Percentiles rank a stretch among this genome's conserved stretches.
Evolutionary conservation across 2,888 invertebrate genomes (phyloP).

Genomic region (Cryptophagus acutangulus): DNA sequence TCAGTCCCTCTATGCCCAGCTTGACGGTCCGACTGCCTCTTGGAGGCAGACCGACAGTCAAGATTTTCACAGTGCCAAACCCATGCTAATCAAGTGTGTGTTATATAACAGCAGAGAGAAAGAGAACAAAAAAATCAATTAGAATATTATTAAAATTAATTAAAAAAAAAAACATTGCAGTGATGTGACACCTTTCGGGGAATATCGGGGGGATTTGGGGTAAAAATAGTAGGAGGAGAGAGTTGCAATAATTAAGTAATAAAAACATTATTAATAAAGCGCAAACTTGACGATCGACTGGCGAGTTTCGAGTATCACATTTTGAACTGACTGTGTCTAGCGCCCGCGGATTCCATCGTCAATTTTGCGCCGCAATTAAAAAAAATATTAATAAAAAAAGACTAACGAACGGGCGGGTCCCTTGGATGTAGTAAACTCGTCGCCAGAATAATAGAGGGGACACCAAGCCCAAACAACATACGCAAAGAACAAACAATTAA

Average conservation of each 20-base stretch:
- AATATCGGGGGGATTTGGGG: too few species aligned
- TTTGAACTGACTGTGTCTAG: too few species aligned
- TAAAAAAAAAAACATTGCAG: slow-evolving; percentile 32
- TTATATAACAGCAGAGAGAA: slow-evolving; percentile 23
- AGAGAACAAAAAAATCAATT: slow-evolving; percentile 24
- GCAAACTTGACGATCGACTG: slow-evolving; percentile 28
- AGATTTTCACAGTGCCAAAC: slow-evolving; percentile 41
- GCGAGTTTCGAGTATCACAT: too few species aligned
- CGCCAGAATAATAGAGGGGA: slow-evolving; percentile 45
- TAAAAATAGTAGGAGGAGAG: too few species aligned
- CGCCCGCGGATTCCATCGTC: too few species aligned
- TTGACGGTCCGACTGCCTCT: slow-evolving; percentile 26
- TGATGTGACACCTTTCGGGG: slow-evolving; percentile 42
- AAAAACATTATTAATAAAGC: slow-evolving; percentile 40
- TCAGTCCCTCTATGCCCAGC: slow-evolving; percentile 41
- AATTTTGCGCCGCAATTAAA: too few species aligned
- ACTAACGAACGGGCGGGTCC: slow-evolving; percentile 39
- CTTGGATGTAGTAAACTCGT: slow-evolving; percentile 36
- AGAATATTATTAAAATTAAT: too few species aligned
- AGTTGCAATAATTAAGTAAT: slow-evolving; percentile 39
- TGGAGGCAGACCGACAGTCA: slow-evolving; percentile 22
- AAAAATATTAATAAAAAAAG: slow-evolving; percentile 25
- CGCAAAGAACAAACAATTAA: slow-evolving; percentile 28
- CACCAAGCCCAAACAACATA: slow-evolving; percentile 37
- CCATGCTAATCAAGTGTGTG: slow-evolving; percentile 37